Conservation (phyloP, 2,113 vertebrate genomes). For the Rhea pennata region DNA sequence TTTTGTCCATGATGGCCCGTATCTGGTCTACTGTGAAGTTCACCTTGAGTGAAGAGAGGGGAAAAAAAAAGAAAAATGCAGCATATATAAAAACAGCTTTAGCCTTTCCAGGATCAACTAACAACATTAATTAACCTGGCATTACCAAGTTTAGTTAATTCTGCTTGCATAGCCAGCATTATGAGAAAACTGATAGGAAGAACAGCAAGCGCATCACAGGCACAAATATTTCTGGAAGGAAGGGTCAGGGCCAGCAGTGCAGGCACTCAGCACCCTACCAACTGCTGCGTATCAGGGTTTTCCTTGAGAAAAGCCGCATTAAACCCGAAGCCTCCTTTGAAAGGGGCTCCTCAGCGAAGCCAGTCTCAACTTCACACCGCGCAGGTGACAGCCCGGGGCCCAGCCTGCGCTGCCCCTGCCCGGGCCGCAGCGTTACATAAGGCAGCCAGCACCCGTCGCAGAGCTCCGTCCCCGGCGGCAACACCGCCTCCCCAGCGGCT, state of each 20-base stretch:
- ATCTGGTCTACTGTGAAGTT: conserved; percentile 99
- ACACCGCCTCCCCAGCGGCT: not conserved
- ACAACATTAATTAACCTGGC: accelerated
- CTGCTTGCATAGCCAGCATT: accelerated
- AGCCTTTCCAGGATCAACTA: accelerated
- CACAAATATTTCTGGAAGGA: not conserved
- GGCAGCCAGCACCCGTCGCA: not conserved
- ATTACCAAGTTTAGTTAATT: accelerated
- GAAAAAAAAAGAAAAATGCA: accelerated
- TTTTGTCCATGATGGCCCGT: conserved; percentile 98
- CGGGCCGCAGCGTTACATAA: conserved; percentile 58
- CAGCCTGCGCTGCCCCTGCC: not conserved
- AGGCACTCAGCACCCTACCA: accelerated
- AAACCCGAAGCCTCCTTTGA: accelerated
- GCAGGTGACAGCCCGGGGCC: not conserved
- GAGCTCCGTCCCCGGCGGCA: not conserved
- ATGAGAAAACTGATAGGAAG: not conserved
- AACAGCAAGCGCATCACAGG: not conserved
- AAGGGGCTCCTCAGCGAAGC: not conserved
- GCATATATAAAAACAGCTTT: accelerated
- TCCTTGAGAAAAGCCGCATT: accelerated
- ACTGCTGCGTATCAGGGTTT: accelerated
- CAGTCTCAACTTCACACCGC: accelerated
- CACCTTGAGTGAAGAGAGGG: conserved; percentile 73
- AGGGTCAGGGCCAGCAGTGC: not conserved